Evolutionary conservation across 1,140 invertebrate species (phyloP).

Genomic region (Euura saliciscinereae): DNA sequence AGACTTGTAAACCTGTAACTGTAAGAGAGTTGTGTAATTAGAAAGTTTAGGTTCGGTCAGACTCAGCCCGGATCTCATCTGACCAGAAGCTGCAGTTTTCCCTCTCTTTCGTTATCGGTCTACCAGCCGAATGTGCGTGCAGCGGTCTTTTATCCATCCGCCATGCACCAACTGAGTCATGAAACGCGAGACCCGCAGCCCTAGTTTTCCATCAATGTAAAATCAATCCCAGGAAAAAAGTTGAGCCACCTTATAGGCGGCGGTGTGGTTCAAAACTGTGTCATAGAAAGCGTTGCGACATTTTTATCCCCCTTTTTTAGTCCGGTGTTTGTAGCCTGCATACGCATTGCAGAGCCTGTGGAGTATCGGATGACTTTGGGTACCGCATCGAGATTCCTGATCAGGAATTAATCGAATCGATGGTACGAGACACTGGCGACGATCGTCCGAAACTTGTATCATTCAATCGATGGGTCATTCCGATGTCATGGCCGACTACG

Average conservation of each 20-base stretch:
- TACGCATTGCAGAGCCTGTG: not conserved
- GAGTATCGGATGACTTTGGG: not conserved
- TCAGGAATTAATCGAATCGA: constrained; percentile 5
- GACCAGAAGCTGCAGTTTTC: not conserved
- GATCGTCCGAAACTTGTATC: not conserved
- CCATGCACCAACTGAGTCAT: not conserved
- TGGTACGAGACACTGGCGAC: not conserved
- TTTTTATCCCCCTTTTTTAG: not conserved
- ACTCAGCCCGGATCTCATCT: not conserved
- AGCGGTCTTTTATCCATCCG: not conserved
- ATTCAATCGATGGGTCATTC: not conserved
- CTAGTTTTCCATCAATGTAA: not conserved
- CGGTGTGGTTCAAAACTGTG: not conserved
- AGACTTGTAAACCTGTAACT: constrained; percentile 3
- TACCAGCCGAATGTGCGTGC: not conserved
- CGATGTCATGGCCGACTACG: not conserved
- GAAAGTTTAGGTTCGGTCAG: not conserved
- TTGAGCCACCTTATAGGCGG: not conserved
- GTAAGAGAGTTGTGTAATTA: constrained; percentile 7
- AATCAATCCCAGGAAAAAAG: not conserved
- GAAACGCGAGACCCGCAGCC: not conserved
- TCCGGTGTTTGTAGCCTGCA: too few relatives aligned
- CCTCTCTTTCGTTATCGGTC: too few relatives aligned
- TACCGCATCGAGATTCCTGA: not conserved
- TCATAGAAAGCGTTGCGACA: not conserved